Evolutionary conservation across 1,140 invertebrate genomes (phyloP), one percentile per base, ranked within the genome.

Genomic region (Frieseomelitta varia): DNA sequence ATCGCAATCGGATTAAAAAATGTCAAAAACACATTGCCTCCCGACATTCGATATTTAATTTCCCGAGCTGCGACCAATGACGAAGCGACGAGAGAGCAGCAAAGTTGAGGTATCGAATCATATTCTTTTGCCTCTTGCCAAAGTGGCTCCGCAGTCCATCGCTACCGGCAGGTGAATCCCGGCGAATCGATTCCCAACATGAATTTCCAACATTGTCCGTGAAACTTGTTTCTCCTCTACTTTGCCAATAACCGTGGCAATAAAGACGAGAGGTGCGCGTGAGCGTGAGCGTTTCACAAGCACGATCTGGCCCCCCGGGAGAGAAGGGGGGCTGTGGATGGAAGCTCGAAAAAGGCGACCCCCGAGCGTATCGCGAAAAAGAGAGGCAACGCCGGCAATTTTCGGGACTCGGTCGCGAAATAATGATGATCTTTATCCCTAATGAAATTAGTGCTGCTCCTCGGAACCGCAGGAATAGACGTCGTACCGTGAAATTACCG

Each of bases 351-450:
- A 39, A 81, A 61, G 63, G 19, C 69, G 68, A 78, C 58, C 79
- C 77, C 67, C 55, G 81, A 76, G 80, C 83, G 80, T 81, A 90
- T 84, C 88, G 89, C 83, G 85, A 77, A 89, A 85, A 89, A 51
- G 65, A 89, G 88, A 89, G 88, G 88, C 88, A 47, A 83, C 79
- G 88, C 79, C 84, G 72, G 81, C 88, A 92, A 92, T 92, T 92
- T 91, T 91, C 87, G 88, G 87, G 90, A 92, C 39, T 47, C 84
- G 91, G 90, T 92, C 91, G 91, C 91, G 74, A 91, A 91, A 91
- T 93, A 93, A 93, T 93, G 87, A 93, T 92, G 91, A 93, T 93
- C 92, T 93, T 93, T 93, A 93, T 93, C 93, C 92, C 92, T 93
- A 93, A 93, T 93, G 93, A 93, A 93, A 93, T 93, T 93, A 93